Evolutionary conservation across 2,888 invertebrate genomes (phyloP), one percentile per base, ranked within the genome.

Genomic region (Pocota personata): DNA sequence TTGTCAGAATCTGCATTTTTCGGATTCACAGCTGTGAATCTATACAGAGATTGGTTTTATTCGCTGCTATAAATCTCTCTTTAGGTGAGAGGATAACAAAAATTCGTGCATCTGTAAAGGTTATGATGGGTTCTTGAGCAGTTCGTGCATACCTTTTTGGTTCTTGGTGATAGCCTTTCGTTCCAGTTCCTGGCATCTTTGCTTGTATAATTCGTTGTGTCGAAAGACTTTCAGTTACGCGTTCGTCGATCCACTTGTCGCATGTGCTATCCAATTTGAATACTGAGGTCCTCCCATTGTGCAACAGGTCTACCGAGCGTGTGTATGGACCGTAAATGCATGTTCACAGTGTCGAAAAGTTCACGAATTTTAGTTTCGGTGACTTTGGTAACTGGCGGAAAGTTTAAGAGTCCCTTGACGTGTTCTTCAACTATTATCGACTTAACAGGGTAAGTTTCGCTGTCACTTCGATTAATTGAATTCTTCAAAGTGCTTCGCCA

Each of bases 341-440:
- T 12, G 12, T 58, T 58, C 6, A 58, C 21, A 19, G 21, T 37
- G 16, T 58, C 71, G 6, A 58, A 12, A 7, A 58, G 35, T 5
- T 46, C 43, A 7, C 71, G 71, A 57, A 48, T 58, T 21, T 24
- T 71, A 27, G 6, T 24, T 19, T 32, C 57, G 6, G 46, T 58
- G 8, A 24, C 14, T 1, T 14, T 58, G 2, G 58, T 10, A 7
- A 55, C 19, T 10, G 19, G 2, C 0, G 46, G 57, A 30, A 19
- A 71, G 21, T 43, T 71, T 2, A 71, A 14, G 30, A 71, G 27
- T 7, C 24, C 12, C 43, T 69, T 58, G 3, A 58, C 21, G 12
- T 71, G 58, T 10, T 71, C 58, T 46, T 58, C 71, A 10, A 71
- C 58, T 6, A 67, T 55, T n/a, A n/a, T n/a, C n/a, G n/a, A n/a